Conservation (phyloP, 1,140 invertebrate genomes). For the Heliconius eleuchia region DNA sequence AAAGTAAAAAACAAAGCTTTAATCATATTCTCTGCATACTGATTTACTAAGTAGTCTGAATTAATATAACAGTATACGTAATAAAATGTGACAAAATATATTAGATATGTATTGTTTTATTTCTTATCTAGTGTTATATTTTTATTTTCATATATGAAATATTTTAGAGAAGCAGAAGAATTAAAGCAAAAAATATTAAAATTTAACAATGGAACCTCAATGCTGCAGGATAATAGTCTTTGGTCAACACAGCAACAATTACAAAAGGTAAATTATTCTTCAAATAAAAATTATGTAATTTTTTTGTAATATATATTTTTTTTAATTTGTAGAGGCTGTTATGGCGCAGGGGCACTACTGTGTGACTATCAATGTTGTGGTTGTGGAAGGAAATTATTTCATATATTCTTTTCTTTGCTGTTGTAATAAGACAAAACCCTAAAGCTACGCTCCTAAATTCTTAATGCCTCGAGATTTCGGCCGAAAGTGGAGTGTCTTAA, state of each 20-base stretch:
- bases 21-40: neutral
- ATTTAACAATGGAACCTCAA: constrained; percentile 82
- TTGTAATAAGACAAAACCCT: too few relatives aligned
- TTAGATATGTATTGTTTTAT: neutral
- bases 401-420: too few relatives aligned
- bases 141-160: neutral
- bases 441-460: too few relatives aligned
- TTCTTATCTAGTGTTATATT: neutral
- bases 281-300: neutral
- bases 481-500: too few relatives aligned
- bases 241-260: constrained; percentile 85
- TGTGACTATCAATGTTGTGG: too few relatives aligned
- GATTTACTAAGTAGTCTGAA: neutral
- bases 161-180: constrained; percentile 85
- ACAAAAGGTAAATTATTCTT: constrained; percentile 82
- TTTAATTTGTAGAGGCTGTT: neutral
- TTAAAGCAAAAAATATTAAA: constrained; percentile 85
- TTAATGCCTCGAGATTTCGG: too few relatives aligned
- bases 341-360: too few relatives aligned
- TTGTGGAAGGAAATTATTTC: too few relatives aligned
- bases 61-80: neutral
- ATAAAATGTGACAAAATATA: neutral
- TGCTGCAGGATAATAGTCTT: constrained; percentile 84
- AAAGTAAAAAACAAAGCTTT: neutral
- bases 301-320: neutral